A percentile compares a stretch with the other conserved stretches of the same genome.
Conservation (phyloP, 2,113 vertebrate genomes). For the Ibidorhyncha struthersii region DNA sequence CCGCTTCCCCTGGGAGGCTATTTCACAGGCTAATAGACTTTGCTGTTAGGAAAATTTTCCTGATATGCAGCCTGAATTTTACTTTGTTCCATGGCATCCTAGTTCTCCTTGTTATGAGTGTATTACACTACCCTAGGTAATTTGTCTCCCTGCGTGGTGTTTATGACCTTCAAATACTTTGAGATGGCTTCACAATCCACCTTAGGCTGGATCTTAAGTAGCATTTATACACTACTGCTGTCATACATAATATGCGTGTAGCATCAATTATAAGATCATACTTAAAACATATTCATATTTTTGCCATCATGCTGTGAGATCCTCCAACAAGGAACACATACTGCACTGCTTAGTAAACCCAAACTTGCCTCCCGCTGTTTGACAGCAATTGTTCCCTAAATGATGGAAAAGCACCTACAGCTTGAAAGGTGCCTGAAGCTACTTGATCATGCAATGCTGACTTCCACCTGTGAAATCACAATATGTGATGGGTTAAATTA, state of each 20-base stretch:
- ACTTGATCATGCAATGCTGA: rapidly evolving
- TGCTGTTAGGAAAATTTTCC: slow-evolving; percentile 47
- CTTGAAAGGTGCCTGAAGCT: slow-evolving; percentile 19
- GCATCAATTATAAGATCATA: slow-evolving; percentile 31
- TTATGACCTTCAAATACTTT: slow-evolving; percentile 63
- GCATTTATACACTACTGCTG: not conserved
- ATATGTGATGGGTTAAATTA: not conserved
- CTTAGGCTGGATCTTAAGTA: not conserved
- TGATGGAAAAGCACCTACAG: not conserved
- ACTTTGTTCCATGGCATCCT: slow-evolving; percentile 51
- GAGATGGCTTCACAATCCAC: slow-evolving; percentile 46
- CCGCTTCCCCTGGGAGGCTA: slow-evolving; percentile 46
- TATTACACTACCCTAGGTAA: slow-evolving; percentile 5
- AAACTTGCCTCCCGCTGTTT: not conserved
- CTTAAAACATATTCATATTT: slow-evolving; percentile 19
- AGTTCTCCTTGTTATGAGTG: slow-evolving; percentile 7
- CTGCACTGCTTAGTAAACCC: not conserved
- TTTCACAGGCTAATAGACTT: slow-evolving; percentile 51
- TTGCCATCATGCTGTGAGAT: not conserved
- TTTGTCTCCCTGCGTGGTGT: slow-evolving; percentile 44
- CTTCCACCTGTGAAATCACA: slow-evolving; percentile 1
- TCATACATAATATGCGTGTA: not conserved
- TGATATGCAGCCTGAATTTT: slow-evolving; percentile 55
- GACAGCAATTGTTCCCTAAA: not conserved
- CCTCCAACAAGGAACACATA: not conserved